Evolutionary conservation across 2,888 invertebrate species (phyloP), one percentile per base, ranked within the genome.

Genomic region (Cephus runcator): DNA sequence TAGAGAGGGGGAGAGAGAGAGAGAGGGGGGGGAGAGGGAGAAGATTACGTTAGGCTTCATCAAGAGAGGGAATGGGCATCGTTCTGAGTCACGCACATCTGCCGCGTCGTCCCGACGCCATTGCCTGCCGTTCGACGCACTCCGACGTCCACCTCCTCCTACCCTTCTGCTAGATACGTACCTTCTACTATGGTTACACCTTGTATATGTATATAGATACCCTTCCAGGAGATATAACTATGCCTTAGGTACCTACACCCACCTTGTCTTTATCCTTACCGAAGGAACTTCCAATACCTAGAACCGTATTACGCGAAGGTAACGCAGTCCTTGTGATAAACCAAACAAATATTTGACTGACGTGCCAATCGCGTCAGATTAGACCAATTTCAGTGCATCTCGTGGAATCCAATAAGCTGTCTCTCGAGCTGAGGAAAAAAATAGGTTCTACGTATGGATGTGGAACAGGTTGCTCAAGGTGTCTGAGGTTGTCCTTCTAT

Each of bases 21-120:
- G n/a, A 4, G 11, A 1, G 30, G 12, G 0, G 35, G 3, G 73
- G n/a, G 56, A 35, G 56, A 34, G 30, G 30, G 30, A 69, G 69
- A 15, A 69, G 34, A 74, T 31, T 73, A 69, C 69, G 73, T 69
- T 73, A 77, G 68, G 68, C 34, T 34, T 75, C 34, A 34, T 76
- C 56, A 76, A 73, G 75, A 73, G 71, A 77, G 69, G 74, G 69
- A 76, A 69, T 73, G 79, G 75, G 30, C 40, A 75, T 69, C 33
- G 36, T 69, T 75, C 74, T 82, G 75, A 79, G 79, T 80, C 81
- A 80, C 79, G 76, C 80, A 80, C 77, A 80, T 81, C 79, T 79
- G 77, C 76, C 76, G 76, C 73, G 69, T 68, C 79, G 77, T 80
- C 77, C 80, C 77, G 79, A 78, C 83, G 82, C 83, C 84, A 83